phyloP scores from a whole-genome alignment of 2,797 vertebrate species.

The Parauchenoglanis punctatus region DNA sequence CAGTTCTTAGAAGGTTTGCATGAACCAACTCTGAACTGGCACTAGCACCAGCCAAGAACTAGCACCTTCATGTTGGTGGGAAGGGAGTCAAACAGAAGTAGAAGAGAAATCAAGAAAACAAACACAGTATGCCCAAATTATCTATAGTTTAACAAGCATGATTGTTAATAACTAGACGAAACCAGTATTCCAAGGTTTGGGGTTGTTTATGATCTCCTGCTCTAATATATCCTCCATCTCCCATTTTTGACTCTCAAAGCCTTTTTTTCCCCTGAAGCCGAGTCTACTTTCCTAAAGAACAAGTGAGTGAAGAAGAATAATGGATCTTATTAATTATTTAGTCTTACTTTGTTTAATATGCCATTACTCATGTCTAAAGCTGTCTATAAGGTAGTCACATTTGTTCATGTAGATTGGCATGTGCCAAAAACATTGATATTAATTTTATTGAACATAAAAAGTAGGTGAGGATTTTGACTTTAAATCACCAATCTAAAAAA shows the following conservation, averaged over 20 bases:
- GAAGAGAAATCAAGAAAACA: neutral
- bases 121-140: neutral
- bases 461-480: neutral
- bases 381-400: constrained; percentile 1
- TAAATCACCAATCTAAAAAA: neutral
- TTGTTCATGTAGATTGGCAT: neutral
- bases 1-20: too few relatives aligned
- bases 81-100: neutral
- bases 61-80: too few relatives aligned
- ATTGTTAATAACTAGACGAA: neutral
- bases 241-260: neutral
- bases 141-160: neutral
- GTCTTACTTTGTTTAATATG: constrained; percentile 29
- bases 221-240: neutral
- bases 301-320: constrained; percentile 49
- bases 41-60: too few relatives aligned
- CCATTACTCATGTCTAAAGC: constrained; percentile 28
- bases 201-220: neutral
- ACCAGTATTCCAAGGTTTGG: neutral
- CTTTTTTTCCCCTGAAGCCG: constrained; percentile 38
- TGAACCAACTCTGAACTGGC: too few relatives aligned
- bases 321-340: constrained; percentile 39
- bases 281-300: constrained; percentile 40
- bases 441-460: constrained; percentile 5
- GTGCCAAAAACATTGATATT: neutral